Conservation (phyloP, 1,140 invertebrate species). For the Zaprionus tsacasi region DNA sequence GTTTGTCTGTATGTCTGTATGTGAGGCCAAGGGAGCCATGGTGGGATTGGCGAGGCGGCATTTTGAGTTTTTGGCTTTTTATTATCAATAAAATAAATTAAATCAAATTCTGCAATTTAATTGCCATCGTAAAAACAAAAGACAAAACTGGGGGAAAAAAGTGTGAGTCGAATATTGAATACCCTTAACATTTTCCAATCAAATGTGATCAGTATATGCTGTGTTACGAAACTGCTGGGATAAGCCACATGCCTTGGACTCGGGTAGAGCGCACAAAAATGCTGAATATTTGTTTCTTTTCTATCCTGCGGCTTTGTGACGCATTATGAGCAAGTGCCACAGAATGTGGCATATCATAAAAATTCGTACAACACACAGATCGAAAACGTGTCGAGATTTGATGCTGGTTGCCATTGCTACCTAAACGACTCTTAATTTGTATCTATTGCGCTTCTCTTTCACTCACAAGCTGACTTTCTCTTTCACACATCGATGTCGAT, state of each 20-base stretch:
- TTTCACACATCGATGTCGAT: not conserved
- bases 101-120: constrained; percentile 80
- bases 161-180: constrained; percentile 3
- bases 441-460: not conserved
- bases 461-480: not conserved
- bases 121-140: constrained; percentile 76
- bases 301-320: constrained; percentile 22
- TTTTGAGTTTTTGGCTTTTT: constrained; percentile 66
- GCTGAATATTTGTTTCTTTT: constrained; percentile 17
- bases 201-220: not conserved
- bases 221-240: not conserved
- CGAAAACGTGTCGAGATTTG: constrained; percentile 20
- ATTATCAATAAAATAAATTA: constrained; percentile 82
- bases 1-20: not conserved
- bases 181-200: not conserved
- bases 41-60: constrained; percentile 40
- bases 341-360: constrained; percentile 34
- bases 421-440: constrained; percentile 14
- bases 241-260: not conserved
- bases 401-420: constrained; percentile 31
- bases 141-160: constrained; percentile 19
- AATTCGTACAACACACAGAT: constrained; percentile 9
- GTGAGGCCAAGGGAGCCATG: not conserved
- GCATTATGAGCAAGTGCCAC: constrained; percentile 36
- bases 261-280: constrained; percentile 6